phyloP scores from a whole-genome alignment of 2,797 vertebrate species.

The Acestrorhynchus altus region DNA sequence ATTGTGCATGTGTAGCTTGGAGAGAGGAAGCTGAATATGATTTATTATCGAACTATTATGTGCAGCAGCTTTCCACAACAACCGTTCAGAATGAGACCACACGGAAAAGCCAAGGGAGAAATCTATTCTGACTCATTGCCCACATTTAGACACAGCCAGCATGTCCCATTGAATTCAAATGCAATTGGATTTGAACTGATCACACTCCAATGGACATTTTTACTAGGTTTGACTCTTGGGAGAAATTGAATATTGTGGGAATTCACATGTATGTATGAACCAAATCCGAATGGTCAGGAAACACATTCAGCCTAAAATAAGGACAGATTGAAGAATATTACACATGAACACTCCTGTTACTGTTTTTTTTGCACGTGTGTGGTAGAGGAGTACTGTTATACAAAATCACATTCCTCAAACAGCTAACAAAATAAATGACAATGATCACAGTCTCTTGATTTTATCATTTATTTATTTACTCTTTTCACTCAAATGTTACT shows the following conservation, averaged over 20 bases:
- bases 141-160: conserved; percentile 13
- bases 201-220: background rate
- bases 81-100: conserved; percentile 28
- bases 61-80: conserved; percentile 33
- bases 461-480: no score
- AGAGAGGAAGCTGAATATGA: conserved; percentile 4
- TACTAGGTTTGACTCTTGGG: background rate
- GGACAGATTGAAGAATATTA: no score
- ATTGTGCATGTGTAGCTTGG: background rate
- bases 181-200: conserved; percentile 7
- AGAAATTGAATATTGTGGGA: conserved; percentile 7
- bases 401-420: no score
- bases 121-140: conserved; percentile 46
- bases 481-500: no score
- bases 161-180: conserved; percentile 27
- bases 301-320: background rate
- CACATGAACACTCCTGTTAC: background rate
- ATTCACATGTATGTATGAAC: background rate
- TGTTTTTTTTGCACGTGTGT: background rate
- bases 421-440: no score
- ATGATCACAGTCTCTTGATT: no score
- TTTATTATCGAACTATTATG: conserved; percentile 25
- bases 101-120: conserved; percentile 25
- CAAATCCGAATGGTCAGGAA: background rate
- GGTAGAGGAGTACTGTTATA: no score